Conservation (phyloP, 2,888 invertebrate genomes). For the Cheilosia pagana region DNA sequence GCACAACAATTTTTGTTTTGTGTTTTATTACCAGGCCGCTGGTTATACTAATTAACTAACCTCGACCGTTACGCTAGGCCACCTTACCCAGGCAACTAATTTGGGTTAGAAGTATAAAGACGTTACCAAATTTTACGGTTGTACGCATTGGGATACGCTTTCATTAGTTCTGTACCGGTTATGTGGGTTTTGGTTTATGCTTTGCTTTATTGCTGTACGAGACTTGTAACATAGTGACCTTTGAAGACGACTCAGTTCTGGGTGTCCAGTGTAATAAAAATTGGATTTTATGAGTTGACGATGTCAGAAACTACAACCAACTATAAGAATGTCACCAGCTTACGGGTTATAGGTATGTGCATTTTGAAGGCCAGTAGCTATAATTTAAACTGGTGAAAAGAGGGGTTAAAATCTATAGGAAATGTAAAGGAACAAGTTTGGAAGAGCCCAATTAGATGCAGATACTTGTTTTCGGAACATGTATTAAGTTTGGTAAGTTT, state of each 20-base stretch:
- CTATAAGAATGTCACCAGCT: constrained; percentile 3
- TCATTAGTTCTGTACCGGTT: constrained; percentile 38
- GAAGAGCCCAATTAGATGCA: too few species aligned
- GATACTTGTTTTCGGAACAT: not conserved
- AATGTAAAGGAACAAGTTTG: too few species aligned
- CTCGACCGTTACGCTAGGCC: constrained; percentile 64
- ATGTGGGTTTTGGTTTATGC: constrained; percentile 1
- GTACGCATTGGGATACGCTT: constrained; percentile 37
- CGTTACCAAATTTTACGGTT: constrained; percentile 62
- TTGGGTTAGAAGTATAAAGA: constrained; percentile 53
- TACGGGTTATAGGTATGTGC: constrained; percentile 7
- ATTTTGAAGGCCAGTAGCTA: constrained; percentile 12
- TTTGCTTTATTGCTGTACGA: not conserved
- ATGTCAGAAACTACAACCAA: not conserved
- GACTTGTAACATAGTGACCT: constrained; percentile 7
- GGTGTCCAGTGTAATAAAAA: not conserved
- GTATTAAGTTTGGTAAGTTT: too few species aligned
- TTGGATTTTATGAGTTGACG: not conserved
- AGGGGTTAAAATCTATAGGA: too few species aligned
- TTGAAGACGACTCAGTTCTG: constrained; percentile 9
- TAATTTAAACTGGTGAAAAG: too few species aligned
- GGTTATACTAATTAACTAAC: constrained; percentile 48
- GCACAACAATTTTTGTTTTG: constrained; percentile 32
- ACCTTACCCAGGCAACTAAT: constrained; percentile 33
- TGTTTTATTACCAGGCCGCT: constrained; percentile 25